Evolutionary conservation across 2,113 vertebrate genomes (phyloP).

Genomic region (Peromyscus leucopus): DNA sequence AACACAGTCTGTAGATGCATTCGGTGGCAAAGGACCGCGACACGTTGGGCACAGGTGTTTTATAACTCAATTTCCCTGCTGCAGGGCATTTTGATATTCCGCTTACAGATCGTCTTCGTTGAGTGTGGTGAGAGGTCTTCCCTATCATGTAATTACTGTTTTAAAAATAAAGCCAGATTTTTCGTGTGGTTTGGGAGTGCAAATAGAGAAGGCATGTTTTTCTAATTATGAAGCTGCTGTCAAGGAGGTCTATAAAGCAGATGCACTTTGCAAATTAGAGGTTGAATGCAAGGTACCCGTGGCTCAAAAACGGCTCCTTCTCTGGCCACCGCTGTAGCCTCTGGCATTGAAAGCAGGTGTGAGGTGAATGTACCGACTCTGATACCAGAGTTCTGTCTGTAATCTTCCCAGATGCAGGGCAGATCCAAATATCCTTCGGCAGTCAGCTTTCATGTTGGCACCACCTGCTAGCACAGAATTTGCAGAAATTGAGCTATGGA

Average conservation of each 20-base stretch:
- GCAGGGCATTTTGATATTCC: conserved; percentile 62
- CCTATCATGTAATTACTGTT: conserved; percentile 79
- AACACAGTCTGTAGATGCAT: conserved; percentile 41
- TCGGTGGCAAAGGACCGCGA: conserved; percentile 12
- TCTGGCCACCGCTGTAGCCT: conserved; percentile 61
- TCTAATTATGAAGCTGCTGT: conserved; percentile 83
- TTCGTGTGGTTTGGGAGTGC: conserved; percentile 75
- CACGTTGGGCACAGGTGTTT: conserved; percentile 71
- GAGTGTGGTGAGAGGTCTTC: conserved; percentile 73
- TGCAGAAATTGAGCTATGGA: conserved; percentile 50
- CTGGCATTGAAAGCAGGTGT: conserved; percentile 74
- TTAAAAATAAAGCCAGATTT: conserved; percentile 84
- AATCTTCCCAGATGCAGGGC: conserved; percentile 66
- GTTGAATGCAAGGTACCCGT: conserved; percentile 73
- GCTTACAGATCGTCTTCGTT: conserved; percentile 77
- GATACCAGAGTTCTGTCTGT: conserved; percentile 42
- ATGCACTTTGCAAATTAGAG: conserved; percentile 84
- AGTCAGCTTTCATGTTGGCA: conserved; percentile 31
- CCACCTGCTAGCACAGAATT: conserved; percentile 63
- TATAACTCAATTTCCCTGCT: conserved; percentile 71
- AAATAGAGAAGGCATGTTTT: conserved; percentile 81
- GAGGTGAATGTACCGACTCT: conserved; percentile 68
- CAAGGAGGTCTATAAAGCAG: conserved; percentile 84
- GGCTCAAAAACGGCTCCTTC: conserved; percentile 72
- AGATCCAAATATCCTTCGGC: conserved; percentile 72